Evolutionary conservation across 2,797 vertebrate genomes (phyloP).

Genomic region (Gephyroberyx darwinii): DNA sequence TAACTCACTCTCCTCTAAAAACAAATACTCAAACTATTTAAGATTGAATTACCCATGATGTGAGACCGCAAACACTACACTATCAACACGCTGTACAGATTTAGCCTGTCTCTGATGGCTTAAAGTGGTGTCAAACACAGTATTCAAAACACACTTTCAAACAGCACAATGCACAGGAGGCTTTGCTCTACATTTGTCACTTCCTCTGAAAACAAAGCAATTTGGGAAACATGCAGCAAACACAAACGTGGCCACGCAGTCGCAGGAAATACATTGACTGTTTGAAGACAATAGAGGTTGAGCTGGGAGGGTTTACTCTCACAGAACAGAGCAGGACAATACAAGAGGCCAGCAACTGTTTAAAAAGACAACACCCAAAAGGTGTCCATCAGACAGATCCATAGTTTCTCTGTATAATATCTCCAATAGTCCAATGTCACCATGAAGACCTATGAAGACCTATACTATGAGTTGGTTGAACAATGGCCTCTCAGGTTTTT

Average conservation of each 20-base stretch:
- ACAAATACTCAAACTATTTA: slow-evolving; percentile 22
- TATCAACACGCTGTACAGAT: slow-evolving; percentile 16
- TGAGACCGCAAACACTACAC: slow-evolving; percentile 19
- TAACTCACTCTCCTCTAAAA: slow-evolving; percentile 45
- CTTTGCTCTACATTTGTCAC: slow-evolving; percentile 69
- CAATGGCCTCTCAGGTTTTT: not conserved
- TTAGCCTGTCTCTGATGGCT: slow-evolving; percentile 16
- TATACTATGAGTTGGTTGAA: not conserved
- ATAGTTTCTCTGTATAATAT: not conserved
- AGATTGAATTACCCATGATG: slow-evolving; percentile 47
- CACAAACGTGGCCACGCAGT: slow-evolving; percentile 64
- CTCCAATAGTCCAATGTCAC: not conserved
- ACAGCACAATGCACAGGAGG: slow-evolving; percentile 59
- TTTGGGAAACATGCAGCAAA: slow-evolving; percentile 77
- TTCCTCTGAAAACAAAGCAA: slow-evolving; percentile 79
- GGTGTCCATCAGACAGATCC: slow-evolving; percentile 40
- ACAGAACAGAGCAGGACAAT: slow-evolving; percentile 54
- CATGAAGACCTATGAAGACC: too few relatives aligned
- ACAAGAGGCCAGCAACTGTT: slow-evolving; percentile 62
- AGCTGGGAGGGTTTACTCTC: slow-evolving; percentile 67
- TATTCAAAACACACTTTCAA: slow-evolving; percentile 54
- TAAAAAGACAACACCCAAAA: slow-evolving; percentile 56
- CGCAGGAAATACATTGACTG: slow-evolving; percentile 76
- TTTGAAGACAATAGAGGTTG: slow-evolving; percentile 77
- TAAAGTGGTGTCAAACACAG: slow-evolving; percentile 38